phyloP scores from a whole-genome alignment of 2,113 vertebrate genomes.

The Perognathus longimembris region DNA sequence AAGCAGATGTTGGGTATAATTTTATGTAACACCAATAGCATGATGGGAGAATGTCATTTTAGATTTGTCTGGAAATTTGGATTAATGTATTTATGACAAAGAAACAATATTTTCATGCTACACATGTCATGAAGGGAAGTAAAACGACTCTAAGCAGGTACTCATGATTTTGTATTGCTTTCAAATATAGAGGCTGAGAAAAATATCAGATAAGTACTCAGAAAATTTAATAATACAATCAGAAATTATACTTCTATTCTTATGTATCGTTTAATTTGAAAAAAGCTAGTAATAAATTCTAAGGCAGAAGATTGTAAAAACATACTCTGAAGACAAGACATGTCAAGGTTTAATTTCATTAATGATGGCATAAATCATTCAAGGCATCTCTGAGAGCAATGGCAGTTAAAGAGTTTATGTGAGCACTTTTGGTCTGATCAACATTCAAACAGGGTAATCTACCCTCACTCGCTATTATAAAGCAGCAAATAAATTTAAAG shows the following conservation, averaged over 20 bases:
- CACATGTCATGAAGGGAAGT: neutral
- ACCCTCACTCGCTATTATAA: neutral
- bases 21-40: neutral
- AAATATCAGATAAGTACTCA: neutral
- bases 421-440: neutral
- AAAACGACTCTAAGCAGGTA: neutral
- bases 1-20: slow-evolving; percentile 40
- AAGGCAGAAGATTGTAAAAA: neutral
- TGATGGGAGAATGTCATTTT: slow-evolving; percentile 17
- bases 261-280: no score
- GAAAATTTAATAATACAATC: neutral
- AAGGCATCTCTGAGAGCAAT: neutral
- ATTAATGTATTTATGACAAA: neutral
- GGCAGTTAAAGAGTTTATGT: no score
- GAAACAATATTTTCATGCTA: neutral
- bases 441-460: neutral
- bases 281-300: no score
- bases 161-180: neutral
- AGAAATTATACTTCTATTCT: neutral
- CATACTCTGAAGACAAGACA: neutral
- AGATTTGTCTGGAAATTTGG: slow-evolving; percentile 4
- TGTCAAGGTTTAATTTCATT: neutral
- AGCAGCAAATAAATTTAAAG: neutral
- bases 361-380: neutral
- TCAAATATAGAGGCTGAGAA: neutral